Base-by-base conservation (phyloP, 1,140 invertebrate genomes). In the Meteorus sp. region DNA sequence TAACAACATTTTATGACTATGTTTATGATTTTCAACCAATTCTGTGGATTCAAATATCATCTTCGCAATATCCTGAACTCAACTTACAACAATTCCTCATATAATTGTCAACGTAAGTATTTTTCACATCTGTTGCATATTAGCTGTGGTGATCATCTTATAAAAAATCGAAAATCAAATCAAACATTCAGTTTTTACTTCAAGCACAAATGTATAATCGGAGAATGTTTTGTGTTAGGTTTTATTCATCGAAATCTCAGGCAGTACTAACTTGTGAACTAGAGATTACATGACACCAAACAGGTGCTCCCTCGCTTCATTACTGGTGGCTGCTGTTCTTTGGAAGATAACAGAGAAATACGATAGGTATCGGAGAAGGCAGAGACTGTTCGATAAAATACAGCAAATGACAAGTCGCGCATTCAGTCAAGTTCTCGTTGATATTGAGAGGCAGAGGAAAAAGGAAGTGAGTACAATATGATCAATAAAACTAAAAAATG, bases 341-440 rank as follows among this genome's bases (percentile, higher is more conserved):
- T 99, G 95, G 94, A 99, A 99, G 82, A 92, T 97, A 52, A 98
- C 98, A 79, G 93, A 97, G 79, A 94, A 93, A 71, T 97, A 96
- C 71, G 95, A 98, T 75, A 88, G 95, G 84, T 97, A 96, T 74
- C 85, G 94, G 70, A 83, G 95, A 63, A 82, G 94, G 59, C 93
- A 96, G 81, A 85, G 94, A 48, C 79, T 97, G 56, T 94, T 97
- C 74, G 93, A 97, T 13, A 95, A 98, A 81, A 97, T 98, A 94
- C 92, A 97, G 74, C 94, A 97, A 79, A 98, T 98, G 95, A 95
- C 95, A 1, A 95, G 91, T 65, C 85, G 95, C 47, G 94, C 95
- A 4, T 98, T 97, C 78, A 92, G 93, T 62, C 90, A 93, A 75
- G 89, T 94, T 41, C 77, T 89, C 50, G 84, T 94, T 2, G 92